Conservation (phyloP, 2,797 vertebrate species). For the Eulemur coronatus region DNA sequence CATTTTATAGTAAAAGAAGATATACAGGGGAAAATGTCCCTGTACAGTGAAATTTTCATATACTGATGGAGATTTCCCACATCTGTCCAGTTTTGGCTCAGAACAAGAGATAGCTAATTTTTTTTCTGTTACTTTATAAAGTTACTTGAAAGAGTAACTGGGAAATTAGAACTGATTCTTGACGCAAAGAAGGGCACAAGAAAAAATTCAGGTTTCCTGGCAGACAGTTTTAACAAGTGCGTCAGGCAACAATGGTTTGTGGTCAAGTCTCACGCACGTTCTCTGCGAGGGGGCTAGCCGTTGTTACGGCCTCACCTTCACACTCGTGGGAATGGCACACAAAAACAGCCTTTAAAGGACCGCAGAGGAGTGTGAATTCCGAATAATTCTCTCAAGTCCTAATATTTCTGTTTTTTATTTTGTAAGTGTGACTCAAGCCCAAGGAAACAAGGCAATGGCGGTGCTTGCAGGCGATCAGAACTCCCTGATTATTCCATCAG, state of each 20-base stretch:
- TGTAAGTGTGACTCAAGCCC: not conserved
- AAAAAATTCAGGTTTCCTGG: not conserved
- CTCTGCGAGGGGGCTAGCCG: not conserved
- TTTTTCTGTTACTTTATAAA: not conserved
- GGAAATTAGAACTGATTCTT: not conserved
- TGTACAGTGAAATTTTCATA: slow-evolving; percentile 2
- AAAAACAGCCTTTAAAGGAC: not conserved
- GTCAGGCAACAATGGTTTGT: not conserved
- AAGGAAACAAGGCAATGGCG: rapidly evolving
- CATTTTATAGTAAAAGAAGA: slow-evolving; percentile 19
- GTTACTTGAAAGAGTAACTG: slow-evolving; percentile 9
- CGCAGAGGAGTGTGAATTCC: not conserved
- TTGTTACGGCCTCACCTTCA: not conserved
- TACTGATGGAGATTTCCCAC: not conserved
- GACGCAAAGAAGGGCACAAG: not conserved
- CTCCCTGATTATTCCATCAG: not conserved
- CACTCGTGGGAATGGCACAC: rapidly evolving
- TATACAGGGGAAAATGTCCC: not conserved
- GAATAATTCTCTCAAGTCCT: not conserved
- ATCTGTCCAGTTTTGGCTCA: slow-evolving; percentile 40
- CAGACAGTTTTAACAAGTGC: not conserved
- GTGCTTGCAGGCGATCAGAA: not conserved
- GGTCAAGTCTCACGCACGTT: not conserved
- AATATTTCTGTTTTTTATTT: not conserved
- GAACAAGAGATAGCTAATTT: not conserved